phyloP scores from a whole-genome alignment of 2,797 vertebrate species.

The Cuniculus paca region DNA sequence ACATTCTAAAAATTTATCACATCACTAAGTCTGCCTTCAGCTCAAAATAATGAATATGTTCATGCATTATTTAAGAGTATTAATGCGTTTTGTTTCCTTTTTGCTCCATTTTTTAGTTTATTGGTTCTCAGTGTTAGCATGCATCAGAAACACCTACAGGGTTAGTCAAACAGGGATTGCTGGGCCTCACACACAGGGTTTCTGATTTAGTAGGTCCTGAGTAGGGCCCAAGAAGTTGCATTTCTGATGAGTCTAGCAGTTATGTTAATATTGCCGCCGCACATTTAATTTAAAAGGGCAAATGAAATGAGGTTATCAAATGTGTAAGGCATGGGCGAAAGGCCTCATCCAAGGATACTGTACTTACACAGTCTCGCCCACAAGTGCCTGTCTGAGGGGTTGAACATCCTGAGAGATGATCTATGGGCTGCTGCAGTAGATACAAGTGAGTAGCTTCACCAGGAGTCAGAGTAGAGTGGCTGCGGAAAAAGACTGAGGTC shows the following conservation, averaged over 20 bases:
- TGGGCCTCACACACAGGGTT: neutral
- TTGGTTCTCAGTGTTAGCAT: neutral
- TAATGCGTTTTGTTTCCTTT: conserved; percentile 37
- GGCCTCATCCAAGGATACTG: neutral
- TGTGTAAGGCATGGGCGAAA: neutral
- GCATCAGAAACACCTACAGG: neutral
- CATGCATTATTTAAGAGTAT: conserved; percentile 48
- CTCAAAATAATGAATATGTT: conserved; percentile 63
- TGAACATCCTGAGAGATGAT: neutral
- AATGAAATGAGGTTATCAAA: neutral
- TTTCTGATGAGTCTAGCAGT: neutral
- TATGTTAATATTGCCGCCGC: neutral
- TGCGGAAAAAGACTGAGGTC: neutral
- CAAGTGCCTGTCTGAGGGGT: neutral
- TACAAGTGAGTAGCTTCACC: neutral
- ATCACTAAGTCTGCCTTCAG: conserved; percentile 48
- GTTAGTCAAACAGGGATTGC: neutral
- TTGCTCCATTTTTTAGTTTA: conserved; percentile 10
- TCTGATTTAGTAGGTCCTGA: neutral
- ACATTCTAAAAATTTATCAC: conserved; percentile 59
- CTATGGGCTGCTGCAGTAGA: neutral
- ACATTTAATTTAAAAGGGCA: neutral
- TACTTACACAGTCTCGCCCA: neutral
- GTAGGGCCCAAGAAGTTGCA: neutral
- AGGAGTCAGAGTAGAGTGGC: neutral